These are phyloP conservation scores for Passer domesticus DNA, from an alignment of 2,113 vertebrate species.

Conservation along the genomic window DNA sequence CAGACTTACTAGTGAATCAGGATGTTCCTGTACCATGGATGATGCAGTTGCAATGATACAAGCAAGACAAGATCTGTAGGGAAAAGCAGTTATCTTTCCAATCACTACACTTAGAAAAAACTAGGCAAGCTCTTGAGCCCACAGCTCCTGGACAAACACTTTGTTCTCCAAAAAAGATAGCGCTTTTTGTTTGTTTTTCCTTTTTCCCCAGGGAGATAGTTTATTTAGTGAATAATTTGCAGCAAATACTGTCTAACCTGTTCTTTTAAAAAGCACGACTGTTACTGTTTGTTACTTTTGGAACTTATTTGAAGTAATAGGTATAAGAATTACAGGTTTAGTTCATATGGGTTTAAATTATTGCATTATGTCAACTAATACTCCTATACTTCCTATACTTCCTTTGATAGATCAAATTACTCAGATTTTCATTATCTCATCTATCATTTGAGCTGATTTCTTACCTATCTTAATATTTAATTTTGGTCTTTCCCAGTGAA, in stretches of 20 bases:
- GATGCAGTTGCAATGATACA: background rate
- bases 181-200: accelerated
- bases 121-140: background rate
- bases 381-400: background rate
- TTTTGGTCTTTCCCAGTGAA: background rate
- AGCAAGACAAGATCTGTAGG: background rate
- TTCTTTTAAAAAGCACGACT: background rate
- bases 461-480: background rate
- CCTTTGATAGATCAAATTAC: background rate
- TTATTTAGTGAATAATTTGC: constrained; percentile 9
- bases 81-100: background rate
- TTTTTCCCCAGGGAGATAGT: background rate
- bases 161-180: background rate
- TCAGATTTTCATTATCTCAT: background rate
- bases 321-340: background rate
- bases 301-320: background rate
- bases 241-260: background rate
- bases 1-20: background rate
- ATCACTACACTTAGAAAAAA: background rate
- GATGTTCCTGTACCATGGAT: background rate
- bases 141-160: background rate
- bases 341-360: background rate
- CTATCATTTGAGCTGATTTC: background rate
- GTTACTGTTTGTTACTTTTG: background rate
- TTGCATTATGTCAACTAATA: background rate